Evolutionary conservation across 1,140 invertebrate genomes (phyloP).

Genomic region (Cardiocondyla obscurior): DNA sequence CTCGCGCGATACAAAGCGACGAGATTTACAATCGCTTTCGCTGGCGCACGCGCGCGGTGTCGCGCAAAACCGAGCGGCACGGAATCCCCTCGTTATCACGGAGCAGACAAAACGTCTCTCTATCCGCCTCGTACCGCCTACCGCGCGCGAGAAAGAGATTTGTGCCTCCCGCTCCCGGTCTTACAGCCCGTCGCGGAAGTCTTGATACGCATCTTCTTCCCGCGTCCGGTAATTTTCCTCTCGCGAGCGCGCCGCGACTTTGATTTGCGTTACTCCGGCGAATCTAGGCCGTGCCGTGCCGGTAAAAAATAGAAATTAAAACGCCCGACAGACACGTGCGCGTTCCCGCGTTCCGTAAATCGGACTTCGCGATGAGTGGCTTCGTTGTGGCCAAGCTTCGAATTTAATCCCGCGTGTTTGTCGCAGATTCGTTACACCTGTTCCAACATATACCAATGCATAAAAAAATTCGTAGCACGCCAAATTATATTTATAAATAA

Average conservation of each 20-base stretch:
- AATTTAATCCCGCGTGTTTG: not conserved
- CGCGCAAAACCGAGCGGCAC: not conserved
- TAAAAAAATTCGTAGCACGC: not conserved
- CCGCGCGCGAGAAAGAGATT: conserved; percentile 9
- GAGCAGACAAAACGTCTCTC: conserved; percentile 20
- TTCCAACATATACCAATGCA: not conserved
- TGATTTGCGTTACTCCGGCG: not conserved
- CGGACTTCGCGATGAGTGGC: not conserved
- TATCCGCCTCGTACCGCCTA: not conserved
- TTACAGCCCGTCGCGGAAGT: conserved; percentile 65
- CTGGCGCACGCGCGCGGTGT: not conserved
- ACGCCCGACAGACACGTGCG: not conserved
- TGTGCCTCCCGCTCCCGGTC: conserved; percentile 24
- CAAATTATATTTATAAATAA: too few species aligned
- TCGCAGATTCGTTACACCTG: not conserved
- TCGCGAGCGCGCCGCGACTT: conserved; percentile 24
- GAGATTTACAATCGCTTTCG: conserved; percentile 25
- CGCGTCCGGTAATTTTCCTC: conserved; percentile 26
- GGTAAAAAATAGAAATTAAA: conserved; percentile 8
- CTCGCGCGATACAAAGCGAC: not conserved
- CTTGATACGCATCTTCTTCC: conserved; percentile 59
- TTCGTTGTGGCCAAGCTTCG: not conserved
- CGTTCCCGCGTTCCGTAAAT: not conserved
- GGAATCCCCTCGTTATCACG: conserved; percentile 24
- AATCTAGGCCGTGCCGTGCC: not conserved